Evolutionary conservation across 2,113 vertebrate species (phyloP).

Genomic region (Numida meleagris): DNA sequence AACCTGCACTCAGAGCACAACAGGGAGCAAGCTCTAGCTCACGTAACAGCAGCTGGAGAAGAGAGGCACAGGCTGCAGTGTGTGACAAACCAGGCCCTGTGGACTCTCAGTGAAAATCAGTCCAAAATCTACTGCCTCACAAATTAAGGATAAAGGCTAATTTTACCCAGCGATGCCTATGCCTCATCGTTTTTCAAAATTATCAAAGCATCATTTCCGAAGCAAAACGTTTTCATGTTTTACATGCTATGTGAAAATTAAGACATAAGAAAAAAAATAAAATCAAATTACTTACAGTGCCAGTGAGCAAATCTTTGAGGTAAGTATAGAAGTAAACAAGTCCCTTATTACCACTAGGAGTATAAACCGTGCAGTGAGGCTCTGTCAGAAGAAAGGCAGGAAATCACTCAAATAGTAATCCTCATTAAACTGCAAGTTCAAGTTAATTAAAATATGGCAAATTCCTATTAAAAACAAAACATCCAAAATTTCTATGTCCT

Average conservation of each 20-base stretch:
- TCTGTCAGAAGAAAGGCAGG: constrained; percentile 72
- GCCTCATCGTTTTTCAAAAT: neutral
- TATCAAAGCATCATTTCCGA: neutral
- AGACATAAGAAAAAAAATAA: neutral
- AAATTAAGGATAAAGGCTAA: neutral
- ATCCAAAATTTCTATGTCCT: neutral
- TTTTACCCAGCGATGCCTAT: neutral
- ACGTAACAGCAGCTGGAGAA: neutral
- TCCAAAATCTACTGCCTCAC: neutral
- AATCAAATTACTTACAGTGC: constrained; percentile 81
- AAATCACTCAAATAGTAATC: neutral
- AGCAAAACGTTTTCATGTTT: neutral
- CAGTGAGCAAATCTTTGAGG: constrained; percentile 89
- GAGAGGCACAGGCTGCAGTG: neutral
- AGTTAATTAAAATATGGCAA: neutral
- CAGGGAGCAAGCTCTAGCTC: neutral
- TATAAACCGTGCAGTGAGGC: constrained; percentile 79
- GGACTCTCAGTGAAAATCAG: accelerated
- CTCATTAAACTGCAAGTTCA: neutral
- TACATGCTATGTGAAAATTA: neutral
- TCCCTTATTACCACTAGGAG: constrained; percentile 70
- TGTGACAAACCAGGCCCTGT: neutral
- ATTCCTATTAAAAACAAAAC: neutral
- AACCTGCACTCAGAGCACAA: neutral
- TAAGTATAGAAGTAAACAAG: constrained; percentile 88